These are phyloP conservation scores for Sebastes diploproa DNA, from an alignment of 2,797 vertebrate genomes.

Conservation along the genomic window DNA sequence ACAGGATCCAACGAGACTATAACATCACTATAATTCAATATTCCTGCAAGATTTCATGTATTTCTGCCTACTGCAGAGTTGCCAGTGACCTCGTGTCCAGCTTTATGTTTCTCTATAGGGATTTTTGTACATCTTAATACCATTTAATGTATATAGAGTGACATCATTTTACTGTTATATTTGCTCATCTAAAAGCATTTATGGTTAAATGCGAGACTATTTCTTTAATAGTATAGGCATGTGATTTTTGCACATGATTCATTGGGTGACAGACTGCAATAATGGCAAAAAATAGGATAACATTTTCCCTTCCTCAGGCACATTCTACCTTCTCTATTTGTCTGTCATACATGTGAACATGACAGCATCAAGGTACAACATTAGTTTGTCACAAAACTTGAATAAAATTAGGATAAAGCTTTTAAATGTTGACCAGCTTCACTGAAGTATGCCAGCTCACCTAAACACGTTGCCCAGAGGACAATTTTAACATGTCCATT, in stretches of 20 bases:
- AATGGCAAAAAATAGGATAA: too few relatives aligned
- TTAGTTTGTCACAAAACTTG: too few relatives aligned
- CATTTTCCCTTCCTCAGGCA: too few relatives aligned
- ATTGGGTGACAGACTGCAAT: not conserved
- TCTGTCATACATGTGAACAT: too few relatives aligned
- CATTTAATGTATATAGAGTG: not conserved
- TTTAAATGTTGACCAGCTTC: too few relatives aligned
- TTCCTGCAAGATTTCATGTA: constrained; percentile 1
- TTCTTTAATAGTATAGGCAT: not conserved
- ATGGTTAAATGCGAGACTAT: not conserved
- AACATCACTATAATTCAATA: not conserved
- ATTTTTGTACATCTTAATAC: too few relatives aligned
- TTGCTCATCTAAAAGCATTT: not conserved
- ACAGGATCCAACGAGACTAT: constrained; percentile 1
- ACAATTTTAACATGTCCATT: not conserved
- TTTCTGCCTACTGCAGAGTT: not conserved
- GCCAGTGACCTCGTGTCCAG: not conserved
- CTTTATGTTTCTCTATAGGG: not conserved
- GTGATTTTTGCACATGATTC: not conserved
- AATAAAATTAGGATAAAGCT: too few relatives aligned
- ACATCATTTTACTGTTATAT: not conserved
- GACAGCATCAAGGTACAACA: too few relatives aligned
- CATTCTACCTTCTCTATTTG: too few relatives aligned
- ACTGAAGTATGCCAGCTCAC: too few relatives aligned
- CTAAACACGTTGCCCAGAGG: not conserved